Evolutionary conservation across 2,797 vertebrate genomes (phyloP), one percentile per base, ranked within the genome.

Genomic region (Danio kyathit): DNA sequence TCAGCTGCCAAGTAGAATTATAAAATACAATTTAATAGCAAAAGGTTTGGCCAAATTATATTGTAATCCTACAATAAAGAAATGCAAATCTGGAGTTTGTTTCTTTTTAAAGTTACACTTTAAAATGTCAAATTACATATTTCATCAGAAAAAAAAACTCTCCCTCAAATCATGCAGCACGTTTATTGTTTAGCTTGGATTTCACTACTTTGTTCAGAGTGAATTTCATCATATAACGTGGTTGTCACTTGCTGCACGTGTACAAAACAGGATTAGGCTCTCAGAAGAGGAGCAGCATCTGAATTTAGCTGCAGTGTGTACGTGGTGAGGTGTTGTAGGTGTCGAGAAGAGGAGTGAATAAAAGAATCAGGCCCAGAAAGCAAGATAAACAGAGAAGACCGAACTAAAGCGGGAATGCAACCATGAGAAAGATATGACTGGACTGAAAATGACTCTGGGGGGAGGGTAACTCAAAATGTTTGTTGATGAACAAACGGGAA

Each of bases 391-490:
- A 74, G 78, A 88, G 79, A 88, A 8, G 88, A 87, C 86, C 60
- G 80, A 56, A 78, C 56, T 38, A 61, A 66, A 74, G 46, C 10
- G 40, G 8, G 12, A 74, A 74, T 80, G 66, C 43, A 88, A 89
- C 86, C 80, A 87, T 90, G 87, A 90, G 88, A 91, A 88, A 91
- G 88, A 90, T 89, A 91, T 74, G 85, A 82, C 60, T 61, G 11
- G 60, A 64, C 71, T 78, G 44, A 57, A 82, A 54, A 89, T 89
- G 88, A 90, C 90, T 89, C 81, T 51, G 43, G 57, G 69, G 72
- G 90, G 88, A 90, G 88, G 86, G 90, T 90, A 89, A 91, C 85
- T 90, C 89, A 90, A 88, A 79, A 82, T 63, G 90, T 91, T 92
- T 90, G 86, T 88, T 90, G 88, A 87, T 84, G 86, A 92, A 89